Conservation (phyloP, 2,113 vertebrate species). For the Prochilodus magdalenae region DNA sequence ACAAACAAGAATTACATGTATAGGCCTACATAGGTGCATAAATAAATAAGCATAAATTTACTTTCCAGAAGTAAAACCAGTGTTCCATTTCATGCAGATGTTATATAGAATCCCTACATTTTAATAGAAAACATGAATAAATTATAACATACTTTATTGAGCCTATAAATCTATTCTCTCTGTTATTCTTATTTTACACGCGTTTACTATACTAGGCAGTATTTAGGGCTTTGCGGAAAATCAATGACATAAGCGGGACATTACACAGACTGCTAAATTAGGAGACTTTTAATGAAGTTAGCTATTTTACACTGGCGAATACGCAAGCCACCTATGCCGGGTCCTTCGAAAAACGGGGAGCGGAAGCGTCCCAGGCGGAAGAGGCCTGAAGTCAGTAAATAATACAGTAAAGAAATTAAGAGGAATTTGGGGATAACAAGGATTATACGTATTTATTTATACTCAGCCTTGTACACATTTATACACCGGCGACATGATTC, state of each 20-base stretch:
- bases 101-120: no score
- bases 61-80: no score
- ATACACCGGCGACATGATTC: constrained; percentile 84
- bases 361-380: background rate
- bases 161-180: no score
- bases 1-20: no score
- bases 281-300: background rate
- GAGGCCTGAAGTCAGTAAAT: background rate
- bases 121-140: no score
- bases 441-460: background rate
- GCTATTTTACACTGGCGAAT: background rate
- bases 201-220: no score
- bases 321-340: background rate
- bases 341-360: background rate
- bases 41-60: no score
- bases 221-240: background rate
- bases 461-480: constrained; percentile 48
- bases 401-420: background rate
- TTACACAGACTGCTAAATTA: background rate
- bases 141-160: no score
- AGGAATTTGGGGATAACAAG: background rate
- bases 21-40: no score
- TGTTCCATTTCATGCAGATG: no score
- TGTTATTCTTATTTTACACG: no score
- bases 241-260: background rate